Evolutionary conservation across 2,113 vertebrate genomes (phyloP).

Genomic region (human (Homo sapiens)): GRCh38 chr18:736501-737000

Average conservation of each 20-base stretch:
- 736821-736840: slow-evolving; percentile 98
- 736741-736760: slow-evolving; percentile 13
- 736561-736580: background rate
- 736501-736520: background rate
- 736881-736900: slow-evolving; percentile 96
- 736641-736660: background rate
- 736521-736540: background rate
- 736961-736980: slow-evolving; percentile 83
- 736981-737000: background rate
- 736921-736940: slow-evolving; percentile 99
- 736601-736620: background rate
- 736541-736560: background rate
- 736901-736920: slow-evolving; percentile 96
- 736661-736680: slow-evolving; percentile 21
- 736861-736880: slow-evolving; percentile 98
- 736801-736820: slow-evolving; percentile 95
- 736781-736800: background rate
- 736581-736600: background rate
- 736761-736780: background rate
- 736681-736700: slow-evolving; percentile 14
- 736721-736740: slow-evolving; percentile 27
- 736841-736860: slow-evolving; percentile 96
- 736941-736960: slow-evolving; percentile 98
- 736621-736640: slow-evolving; percentile 14
- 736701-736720: background rate